phyloP scores from a whole-genome alignment of 1,140 invertebrate species.

The Alviniconcha marisindica region DNA sequence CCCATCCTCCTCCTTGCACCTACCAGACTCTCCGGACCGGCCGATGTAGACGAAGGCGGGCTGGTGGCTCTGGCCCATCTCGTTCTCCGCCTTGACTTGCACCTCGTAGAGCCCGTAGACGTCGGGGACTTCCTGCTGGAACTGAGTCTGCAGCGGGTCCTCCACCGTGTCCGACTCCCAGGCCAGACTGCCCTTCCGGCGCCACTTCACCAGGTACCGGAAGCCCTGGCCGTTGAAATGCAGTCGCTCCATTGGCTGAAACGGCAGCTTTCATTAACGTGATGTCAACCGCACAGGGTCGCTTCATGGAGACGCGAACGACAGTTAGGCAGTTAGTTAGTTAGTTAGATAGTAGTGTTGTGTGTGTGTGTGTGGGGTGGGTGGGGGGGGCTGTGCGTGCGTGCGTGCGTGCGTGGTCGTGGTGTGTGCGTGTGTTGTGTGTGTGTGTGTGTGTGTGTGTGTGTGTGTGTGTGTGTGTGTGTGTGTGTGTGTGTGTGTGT shows the following conservation, averaged over 20 bases:
- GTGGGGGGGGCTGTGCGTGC: too few species aligned
- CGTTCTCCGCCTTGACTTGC: slow-evolving; percentile 95
- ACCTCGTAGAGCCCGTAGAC: slow-evolving; percentile 91
- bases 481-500: too few species aligned
- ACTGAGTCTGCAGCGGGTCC: slow-evolving; percentile 78
- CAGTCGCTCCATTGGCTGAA: slow-evolving; percentile 94
- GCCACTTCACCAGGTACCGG: slow-evolving; percentile 90
- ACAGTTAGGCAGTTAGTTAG: background rate
- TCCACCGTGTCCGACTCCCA: slow-evolving; percentile 61
- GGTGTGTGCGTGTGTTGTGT: too few species aligned
- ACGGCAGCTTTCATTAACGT: too few species aligned
- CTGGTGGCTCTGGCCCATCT: slow-evolving; percentile 90
- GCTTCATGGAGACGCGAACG: background rate
- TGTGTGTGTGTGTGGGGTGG: too few species aligned
- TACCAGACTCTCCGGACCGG: slow-evolving; percentile 93
- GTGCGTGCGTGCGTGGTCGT: too few species aligned
- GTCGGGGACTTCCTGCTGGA: slow-evolving; percentile 81
- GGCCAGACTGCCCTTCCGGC: slow-evolving; percentile 62
- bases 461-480: too few species aligned
- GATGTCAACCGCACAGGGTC: too few species aligned
- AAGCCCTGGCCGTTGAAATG: slow-evolving; percentile 97
- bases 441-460: too few species aligned
- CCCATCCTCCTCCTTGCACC: slow-evolving; percentile 24
- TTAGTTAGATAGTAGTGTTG: too few species aligned
- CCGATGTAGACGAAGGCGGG: slow-evolving; percentile 86